Conservation (phyloP, 2,888 invertebrate species). For the Phyto melanocephala region DNA sequence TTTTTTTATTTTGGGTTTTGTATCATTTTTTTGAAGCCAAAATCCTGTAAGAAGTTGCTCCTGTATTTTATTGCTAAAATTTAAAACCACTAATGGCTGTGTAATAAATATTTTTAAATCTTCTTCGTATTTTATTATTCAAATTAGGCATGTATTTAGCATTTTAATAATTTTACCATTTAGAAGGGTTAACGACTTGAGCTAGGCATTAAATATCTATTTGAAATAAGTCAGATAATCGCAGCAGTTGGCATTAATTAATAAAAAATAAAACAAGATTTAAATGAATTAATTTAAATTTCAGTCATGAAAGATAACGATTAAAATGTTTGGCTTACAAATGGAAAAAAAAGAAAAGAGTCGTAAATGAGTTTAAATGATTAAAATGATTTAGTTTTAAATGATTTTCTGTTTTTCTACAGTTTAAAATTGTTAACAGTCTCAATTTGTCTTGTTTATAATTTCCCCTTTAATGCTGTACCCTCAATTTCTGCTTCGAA, state of each 20-base stretch:
- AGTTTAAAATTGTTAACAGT: neutral
- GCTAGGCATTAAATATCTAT: neutral
- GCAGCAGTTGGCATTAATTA: too few relatives aligned
- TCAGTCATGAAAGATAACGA: too few relatives aligned
- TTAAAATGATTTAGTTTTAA: too few relatives aligned
- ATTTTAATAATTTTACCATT: neutral
- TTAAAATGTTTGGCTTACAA: too few relatives aligned
- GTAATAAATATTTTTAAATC: conserved; percentile 13
- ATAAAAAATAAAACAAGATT: neutral
- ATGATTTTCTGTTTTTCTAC: too few relatives aligned
- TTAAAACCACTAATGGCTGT: conserved; percentile 16
- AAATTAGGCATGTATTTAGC: neutral
- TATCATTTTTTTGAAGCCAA: conserved; percentile 7
- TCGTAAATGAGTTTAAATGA: too few relatives aligned
- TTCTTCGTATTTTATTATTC: neutral
- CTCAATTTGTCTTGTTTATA: neutral
- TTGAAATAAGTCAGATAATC: neutral
- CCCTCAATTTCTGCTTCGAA: neutral
- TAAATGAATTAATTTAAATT: neutral
- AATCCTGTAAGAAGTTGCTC: conserved; percentile 16
- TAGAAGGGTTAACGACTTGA: neutral
- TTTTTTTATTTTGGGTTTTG: too few relatives aligned
- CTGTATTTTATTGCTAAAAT: conserved; percentile 10
- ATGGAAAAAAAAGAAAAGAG: too few relatives aligned
- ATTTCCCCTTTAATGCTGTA: neutral